phyloP scores from a whole-genome alignment of 2,797 vertebrate species.

The Ispidina lecontei region DNA sequence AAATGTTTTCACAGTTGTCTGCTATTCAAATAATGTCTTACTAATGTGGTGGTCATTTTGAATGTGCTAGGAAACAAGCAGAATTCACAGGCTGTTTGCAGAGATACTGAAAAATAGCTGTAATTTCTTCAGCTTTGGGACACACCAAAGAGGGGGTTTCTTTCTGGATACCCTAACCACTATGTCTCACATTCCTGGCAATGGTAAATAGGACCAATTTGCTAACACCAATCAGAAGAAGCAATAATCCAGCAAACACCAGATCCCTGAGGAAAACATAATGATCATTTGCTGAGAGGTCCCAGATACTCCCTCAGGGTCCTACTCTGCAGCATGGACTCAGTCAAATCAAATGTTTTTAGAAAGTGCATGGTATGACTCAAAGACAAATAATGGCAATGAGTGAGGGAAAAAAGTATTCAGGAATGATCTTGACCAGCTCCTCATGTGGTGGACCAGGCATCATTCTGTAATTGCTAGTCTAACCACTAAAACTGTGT shows the following conservation, averaged over 20 bases:
- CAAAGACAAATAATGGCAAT: background rate
- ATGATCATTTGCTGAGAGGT: background rate
- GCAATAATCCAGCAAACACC: background rate
- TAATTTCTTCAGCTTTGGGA: background rate
- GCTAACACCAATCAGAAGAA: background rate
- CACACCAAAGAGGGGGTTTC: background rate
- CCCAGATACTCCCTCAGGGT: background rate
- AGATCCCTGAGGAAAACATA: background rate
- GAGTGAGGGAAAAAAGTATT: background rate
- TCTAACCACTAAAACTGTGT: background rate
- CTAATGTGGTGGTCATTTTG: background rate
- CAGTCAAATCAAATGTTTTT: background rate
- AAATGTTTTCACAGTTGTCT: slow-evolving; percentile 40
- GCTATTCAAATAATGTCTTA: slow-evolving; percentile 6
- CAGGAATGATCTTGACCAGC: background rate
- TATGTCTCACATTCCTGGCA: background rate
- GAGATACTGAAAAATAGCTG: background rate
- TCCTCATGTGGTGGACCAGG: rapidly evolving
- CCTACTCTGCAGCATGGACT: background rate
- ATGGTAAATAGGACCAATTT: background rate
- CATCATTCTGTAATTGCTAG: background rate
- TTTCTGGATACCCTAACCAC: background rate
- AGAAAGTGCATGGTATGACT: background rate
- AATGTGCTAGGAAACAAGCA: background rate
- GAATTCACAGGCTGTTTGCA: background rate